Conservation (phyloP, 2,797 vertebrate genomes). For the Masticophis lateralis region DNA sequence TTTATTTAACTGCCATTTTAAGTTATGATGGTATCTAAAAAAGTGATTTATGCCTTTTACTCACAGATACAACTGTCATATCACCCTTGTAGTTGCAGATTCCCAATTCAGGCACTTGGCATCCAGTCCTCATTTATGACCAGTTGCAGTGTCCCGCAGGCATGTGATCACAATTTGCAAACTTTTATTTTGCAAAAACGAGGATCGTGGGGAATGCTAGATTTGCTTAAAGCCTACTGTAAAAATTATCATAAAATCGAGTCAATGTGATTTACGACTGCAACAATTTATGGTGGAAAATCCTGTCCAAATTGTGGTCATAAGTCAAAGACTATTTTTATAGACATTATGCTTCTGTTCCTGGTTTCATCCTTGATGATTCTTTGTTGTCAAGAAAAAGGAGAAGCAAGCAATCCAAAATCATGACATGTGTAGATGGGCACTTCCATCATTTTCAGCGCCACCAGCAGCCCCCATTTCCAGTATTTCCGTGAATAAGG, state of each 20-base stretch:
- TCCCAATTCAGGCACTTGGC: background rate
- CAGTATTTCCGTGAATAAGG: background rate
- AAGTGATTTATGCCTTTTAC: background rate
- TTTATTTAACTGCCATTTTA: background rate
- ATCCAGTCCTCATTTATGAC: background rate
- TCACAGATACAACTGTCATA: background rate
- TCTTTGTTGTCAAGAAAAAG: background rate
- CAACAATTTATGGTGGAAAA: background rate
- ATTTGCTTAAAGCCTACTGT: background rate
- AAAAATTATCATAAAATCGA: background rate
- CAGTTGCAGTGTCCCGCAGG: background rate
- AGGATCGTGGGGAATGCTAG: background rate
- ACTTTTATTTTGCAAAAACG: background rate
- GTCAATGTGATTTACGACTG: background rate
- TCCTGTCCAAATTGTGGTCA: background rate
- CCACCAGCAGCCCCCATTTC: background rate
- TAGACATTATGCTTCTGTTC: background rate
- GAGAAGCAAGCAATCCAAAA: background rate
- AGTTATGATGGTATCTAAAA: background rate
- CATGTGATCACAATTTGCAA: background rate
- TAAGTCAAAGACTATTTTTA: background rate
- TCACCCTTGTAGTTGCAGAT: background rate
- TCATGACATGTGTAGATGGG: background rate
- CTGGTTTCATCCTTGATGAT: background rate
- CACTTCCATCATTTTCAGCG: background rate